Conservation (phyloP, 2,797 vertebrate genomes). For the Merluccius polli region DNA sequence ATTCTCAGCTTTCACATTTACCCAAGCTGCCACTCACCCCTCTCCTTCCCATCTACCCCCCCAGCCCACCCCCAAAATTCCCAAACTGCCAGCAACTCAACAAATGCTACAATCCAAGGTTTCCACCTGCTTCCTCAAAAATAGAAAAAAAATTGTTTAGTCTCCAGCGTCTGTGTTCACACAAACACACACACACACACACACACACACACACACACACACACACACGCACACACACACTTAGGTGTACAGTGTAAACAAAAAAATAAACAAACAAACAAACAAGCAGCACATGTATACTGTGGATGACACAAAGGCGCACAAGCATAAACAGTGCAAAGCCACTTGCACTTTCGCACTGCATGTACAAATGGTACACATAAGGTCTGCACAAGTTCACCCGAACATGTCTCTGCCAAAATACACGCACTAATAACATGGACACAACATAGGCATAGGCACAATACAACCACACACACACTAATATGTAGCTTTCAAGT, state of each 20-base stretch:
- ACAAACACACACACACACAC: slow-evolving; percentile 9
- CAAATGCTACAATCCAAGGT: slow-evolving; percentile 57
- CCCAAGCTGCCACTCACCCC: not conserved
- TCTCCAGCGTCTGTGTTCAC: slow-evolving; percentile 45
- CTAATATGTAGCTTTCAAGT: not conserved
- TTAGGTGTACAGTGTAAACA: not conserved
- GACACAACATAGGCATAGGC: not conserved
- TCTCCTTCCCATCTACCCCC: not conserved
- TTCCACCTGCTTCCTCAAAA: slow-evolving; percentile 40
- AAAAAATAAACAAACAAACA: not conserved
- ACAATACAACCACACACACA: not conserved
- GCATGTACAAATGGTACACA: not conserved
- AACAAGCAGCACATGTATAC: not conserved
- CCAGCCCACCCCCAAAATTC: not conserved
- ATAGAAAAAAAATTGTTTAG: slow-evolving; percentile 28
- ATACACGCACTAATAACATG: not conserved
- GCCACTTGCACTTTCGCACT: not conserved
- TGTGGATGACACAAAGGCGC: not conserved
- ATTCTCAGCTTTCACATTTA: not conserved
- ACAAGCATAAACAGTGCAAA: not conserved
- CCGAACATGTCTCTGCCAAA: not conserved
- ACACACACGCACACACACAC: slow-evolving; percentile 20
- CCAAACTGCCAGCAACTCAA: slow-evolving; percentile 33
- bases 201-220: slow-evolving; percentile 3
- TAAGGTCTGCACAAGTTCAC: not conserved